Conservation (phyloP, 1,140 invertebrate genomes). For the Drosophila kikkawai region DNA sequence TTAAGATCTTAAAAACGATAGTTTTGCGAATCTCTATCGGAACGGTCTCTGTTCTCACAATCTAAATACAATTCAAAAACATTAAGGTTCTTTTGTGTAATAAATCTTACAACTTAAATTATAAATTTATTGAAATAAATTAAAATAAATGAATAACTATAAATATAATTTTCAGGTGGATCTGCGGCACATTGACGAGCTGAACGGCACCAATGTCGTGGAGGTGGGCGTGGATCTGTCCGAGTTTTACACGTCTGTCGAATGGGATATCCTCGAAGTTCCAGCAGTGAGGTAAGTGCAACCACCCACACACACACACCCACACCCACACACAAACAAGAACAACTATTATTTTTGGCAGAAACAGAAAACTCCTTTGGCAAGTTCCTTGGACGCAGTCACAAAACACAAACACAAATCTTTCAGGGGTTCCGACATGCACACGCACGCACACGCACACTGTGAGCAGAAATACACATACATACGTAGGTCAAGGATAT, state of each 20-base stretch:
- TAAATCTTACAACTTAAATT: neutral
- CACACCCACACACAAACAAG: slow-evolving; percentile 18
- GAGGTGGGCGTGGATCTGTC: slow-evolving; percentile 96
- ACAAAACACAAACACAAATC: slow-evolving; percentile 80
- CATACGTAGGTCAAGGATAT: slow-evolving; percentile 68
- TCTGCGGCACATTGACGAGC: slow-evolving; percentile 94
- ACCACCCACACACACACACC: neutral
- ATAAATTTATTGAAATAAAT: too few relatives aligned
- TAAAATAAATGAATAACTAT: neutral
- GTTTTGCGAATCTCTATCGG: neutral
- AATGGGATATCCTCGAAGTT: slow-evolving; percentile 99
- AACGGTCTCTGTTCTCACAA: neutral
- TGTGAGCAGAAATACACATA: neutral
- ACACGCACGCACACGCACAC: neutral
- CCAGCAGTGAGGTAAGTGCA: slow-evolving; percentile 92
- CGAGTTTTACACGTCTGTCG: slow-evolving; percentile 98
- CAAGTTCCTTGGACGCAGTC: slow-evolving; percentile 71
- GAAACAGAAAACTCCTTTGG: slow-evolving; percentile 69
- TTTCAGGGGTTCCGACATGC: slow-evolving; percentile 50
- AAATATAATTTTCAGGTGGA: slow-evolving; percentile 89
- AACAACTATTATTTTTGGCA: slow-evolving; percentile 58
- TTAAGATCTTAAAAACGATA: too few relatives aligned
- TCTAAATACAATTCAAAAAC: neutral
- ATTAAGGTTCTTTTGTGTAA: neutral
- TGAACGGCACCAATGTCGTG: slow-evolving; percentile 92